A percentile compares a stretch with the other conserved stretches of the same genome.
These are phyloP conservation scores for Monodelphis domestica DNA, from an alignment of 2,797 vertebrate species.

Conservation along the genomic window DNA sequence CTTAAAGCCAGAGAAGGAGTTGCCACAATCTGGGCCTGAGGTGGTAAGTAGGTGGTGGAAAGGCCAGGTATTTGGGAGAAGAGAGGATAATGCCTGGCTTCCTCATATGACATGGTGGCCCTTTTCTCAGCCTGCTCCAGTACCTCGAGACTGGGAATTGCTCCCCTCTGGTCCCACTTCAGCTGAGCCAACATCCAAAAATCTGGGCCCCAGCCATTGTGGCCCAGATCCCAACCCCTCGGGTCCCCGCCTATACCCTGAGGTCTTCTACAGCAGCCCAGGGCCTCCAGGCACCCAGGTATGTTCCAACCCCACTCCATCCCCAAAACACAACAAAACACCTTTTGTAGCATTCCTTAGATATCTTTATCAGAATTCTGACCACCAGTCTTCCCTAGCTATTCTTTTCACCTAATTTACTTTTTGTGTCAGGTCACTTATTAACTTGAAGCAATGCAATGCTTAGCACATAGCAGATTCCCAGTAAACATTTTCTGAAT, in stretches of 20 bases:
- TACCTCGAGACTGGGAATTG: constrained; percentile 79
- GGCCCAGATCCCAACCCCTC: constrained; percentile 64
- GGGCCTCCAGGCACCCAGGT: constrained; percentile 76
- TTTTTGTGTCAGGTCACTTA: background rate
- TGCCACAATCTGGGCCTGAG: constrained; percentile 36
- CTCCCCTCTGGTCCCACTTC: constrained; percentile 65
- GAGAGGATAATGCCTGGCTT: background rate
- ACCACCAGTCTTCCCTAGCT: background rate
- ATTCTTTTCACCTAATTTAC: background rate
- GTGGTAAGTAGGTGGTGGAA: constrained; percentile 52
- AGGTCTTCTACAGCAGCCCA: constrained; percentile 78
- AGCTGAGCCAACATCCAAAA: constrained; percentile 63
- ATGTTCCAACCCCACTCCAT: background rate
- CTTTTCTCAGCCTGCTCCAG: constrained; percentile 65
- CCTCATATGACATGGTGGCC: background rate
- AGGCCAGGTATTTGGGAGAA: background rate
- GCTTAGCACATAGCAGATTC: background rate
- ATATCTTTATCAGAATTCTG: background rate
- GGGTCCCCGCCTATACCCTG: constrained; percentile 75
- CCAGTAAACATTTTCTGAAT: background rate
- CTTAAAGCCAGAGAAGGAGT: constrained; percentile 75
- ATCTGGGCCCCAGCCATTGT: constrained; percentile 61
- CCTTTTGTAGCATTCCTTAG: background rate
- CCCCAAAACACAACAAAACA: too few species aligned
- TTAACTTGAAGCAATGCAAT: background rate